Percentiles rank a stretch among this genome's conserved stretches.
Conservation (phyloP, 2,797 vertebrate species). For the Cossypha niveicapilla region DNA sequence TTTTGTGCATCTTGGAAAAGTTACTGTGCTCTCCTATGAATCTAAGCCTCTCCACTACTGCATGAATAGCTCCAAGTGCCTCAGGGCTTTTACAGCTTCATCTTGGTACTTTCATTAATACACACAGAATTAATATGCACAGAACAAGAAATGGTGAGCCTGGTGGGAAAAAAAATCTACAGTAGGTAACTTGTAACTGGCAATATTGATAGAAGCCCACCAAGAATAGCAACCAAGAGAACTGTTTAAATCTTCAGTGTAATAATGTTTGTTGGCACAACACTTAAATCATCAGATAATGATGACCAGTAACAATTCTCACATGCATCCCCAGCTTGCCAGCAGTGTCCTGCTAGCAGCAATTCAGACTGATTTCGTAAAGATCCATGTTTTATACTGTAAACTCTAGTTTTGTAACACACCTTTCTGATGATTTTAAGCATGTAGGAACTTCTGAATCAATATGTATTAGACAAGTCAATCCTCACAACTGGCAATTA, state of each 20-base stretch:
- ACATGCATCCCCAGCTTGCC: neutral
- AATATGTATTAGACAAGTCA: rapidly evolving
- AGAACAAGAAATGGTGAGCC: neutral
- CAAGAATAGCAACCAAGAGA: neutral
- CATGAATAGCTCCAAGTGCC: neutral
- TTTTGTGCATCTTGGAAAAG: neutral
- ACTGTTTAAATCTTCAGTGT: neutral
- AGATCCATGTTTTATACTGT: neutral
- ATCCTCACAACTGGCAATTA: neutral
- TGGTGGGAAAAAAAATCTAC: neutral
- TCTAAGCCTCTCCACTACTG: neutral
- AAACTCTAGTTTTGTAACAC: neutral
- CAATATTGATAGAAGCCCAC: neutral
- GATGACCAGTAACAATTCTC: neutral
- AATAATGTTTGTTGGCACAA: neutral
- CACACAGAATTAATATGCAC: neutral
- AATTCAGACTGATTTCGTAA: neutral
- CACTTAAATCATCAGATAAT: neutral
- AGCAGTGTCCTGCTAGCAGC: neutral
- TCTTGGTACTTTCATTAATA: neutral
- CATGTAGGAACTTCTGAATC: neutral
- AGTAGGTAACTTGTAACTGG: neutral
- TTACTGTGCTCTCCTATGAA: neutral
- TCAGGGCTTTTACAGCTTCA: neutral
- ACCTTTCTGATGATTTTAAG: neutral